Conservation (phyloP, 2,113 vertebrate species). For the Pelmatolapia mariae region DNA sequence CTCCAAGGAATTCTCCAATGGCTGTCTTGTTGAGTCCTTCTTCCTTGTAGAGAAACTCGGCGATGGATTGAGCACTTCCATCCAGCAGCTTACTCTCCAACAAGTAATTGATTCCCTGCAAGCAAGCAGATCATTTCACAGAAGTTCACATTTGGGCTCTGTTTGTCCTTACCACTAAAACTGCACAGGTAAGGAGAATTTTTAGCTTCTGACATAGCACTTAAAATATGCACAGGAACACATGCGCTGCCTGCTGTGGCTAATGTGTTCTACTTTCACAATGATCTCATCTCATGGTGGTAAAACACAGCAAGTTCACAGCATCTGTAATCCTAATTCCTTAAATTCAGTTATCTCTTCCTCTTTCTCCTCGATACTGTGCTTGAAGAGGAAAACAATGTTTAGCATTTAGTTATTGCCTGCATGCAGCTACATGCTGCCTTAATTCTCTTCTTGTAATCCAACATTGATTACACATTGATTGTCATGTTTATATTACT, state of each 20-base stretch:
- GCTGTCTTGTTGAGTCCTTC: constrained; percentile 94
- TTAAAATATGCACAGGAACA: neutral
- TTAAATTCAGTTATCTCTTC: constrained; percentile 32
- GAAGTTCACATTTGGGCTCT: neutral
- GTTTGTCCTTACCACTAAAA: neutral
- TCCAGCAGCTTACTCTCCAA: constrained; percentile 78
- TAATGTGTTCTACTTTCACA: neutral
- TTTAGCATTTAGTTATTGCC: neutral
- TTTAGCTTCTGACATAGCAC: neutral
- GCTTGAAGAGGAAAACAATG: neutral
- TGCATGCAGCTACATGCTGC: neutral
- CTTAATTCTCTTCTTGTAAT: neutral
- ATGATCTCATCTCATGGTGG: constrained; percentile 29
- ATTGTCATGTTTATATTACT: neutral
- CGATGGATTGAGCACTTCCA: constrained; percentile 68
- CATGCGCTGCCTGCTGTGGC: neutral
- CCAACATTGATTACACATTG: neutral
- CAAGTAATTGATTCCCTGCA: constrained; percentile 86
- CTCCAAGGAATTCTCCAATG: constrained; percentile 89
- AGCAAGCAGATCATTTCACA: neutral
- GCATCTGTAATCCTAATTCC: constrained; percentile 40
- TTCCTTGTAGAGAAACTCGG: constrained; percentile 89
- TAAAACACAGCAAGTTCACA: neutral
- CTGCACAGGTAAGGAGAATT: fast-evolving
- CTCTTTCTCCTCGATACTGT: constrained; percentile 20